Percentiles rank a stretch among this genome's conserved stretches.
Evolutionary conservation across 2,113 vertebrate genomes (phyloP).

Genomic region (Pyrgilauda ruficollis): DNA sequence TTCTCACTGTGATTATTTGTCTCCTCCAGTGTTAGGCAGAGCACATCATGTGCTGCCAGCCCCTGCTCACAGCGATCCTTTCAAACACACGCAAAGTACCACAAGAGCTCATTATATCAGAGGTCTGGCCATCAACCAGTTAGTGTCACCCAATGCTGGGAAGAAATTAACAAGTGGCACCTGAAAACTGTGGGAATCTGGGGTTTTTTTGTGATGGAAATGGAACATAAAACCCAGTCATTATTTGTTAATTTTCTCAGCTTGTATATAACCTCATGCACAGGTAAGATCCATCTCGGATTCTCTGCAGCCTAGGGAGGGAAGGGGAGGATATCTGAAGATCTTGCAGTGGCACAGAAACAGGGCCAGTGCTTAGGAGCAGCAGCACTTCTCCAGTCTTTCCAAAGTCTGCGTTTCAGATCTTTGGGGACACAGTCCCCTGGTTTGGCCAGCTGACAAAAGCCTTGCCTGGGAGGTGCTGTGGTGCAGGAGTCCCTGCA

Average conservation of each 20-base stretch:
- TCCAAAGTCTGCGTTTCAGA: not conserved
- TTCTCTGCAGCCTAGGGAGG: not conserved
- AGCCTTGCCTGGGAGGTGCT: not conserved
- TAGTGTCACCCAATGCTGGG: not conserved
- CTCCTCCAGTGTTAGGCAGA: not conserved
- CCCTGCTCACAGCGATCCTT: not conserved
- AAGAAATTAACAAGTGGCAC: not conserved
- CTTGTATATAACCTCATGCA: not conserved
- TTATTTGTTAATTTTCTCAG: not conserved
- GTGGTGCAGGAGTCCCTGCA: not conserved
- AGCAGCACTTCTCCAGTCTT: not conserved
- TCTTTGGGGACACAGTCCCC: not conserved
- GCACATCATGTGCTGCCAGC: not conserved
- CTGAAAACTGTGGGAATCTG: not conserved
- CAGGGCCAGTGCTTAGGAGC: not conserved
- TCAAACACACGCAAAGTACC: not conserved
- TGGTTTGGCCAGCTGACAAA: not conserved
- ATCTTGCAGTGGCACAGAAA: not conserved
- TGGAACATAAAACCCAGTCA: not conserved
- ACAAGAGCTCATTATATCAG: not conserved
- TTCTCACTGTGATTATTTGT: not conserved
- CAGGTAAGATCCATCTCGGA: not conserved
- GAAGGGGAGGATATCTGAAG: not conserved
- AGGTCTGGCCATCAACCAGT: not conserved
- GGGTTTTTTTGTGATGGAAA: not conserved